These are phyloP conservation scores for Eleginops maclovinus DNA, from an alignment of 2,113 vertebrate genomes.

Conservation along the genomic window DNA sequence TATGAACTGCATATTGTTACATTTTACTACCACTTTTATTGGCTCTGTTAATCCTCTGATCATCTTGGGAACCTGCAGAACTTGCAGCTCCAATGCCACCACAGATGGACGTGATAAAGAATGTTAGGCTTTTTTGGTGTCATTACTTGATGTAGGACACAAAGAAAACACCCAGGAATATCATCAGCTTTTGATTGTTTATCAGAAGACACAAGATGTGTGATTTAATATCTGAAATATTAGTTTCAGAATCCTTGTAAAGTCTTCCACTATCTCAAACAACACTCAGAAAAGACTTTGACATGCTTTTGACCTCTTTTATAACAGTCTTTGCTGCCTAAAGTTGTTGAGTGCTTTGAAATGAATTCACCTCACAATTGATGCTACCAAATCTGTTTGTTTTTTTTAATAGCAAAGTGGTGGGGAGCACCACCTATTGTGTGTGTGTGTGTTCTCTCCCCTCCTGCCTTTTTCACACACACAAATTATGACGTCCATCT, in stretches of 20 bases:
- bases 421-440: background rate
- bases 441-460: background rate
- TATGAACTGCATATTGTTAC: background rate
- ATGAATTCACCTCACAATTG: constrained; percentile 21
- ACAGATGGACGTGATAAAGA: background rate
- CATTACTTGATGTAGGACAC: background rate
- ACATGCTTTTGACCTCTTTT: constrained; percentile 7
- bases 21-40: background rate
- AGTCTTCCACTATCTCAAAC: constrained; percentile 13
- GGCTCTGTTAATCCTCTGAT: background rate
- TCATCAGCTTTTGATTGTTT: constrained; percentile 23
- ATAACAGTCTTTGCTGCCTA: constrained; percentile 23
- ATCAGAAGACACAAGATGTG: constrained; percentile 17
- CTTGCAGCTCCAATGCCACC: background rate
- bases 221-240: constrained; percentile 28
- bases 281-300: constrained; percentile 14
- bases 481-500: constrained; percentile 29
- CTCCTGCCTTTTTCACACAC: constrained; percentile 25
- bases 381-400: constrained; percentile 32
- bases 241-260: constrained; percentile 27
- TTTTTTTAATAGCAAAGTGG: constrained; percentile 24
- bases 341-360: constrained; percentile 48
- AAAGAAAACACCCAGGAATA: constrained; percentile 1
- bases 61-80: background rate
- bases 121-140: background rate